Base-by-base conservation (phyloP, 2,797 vertebrate species). In the Pteronotus mesoamericanus region DNA sequence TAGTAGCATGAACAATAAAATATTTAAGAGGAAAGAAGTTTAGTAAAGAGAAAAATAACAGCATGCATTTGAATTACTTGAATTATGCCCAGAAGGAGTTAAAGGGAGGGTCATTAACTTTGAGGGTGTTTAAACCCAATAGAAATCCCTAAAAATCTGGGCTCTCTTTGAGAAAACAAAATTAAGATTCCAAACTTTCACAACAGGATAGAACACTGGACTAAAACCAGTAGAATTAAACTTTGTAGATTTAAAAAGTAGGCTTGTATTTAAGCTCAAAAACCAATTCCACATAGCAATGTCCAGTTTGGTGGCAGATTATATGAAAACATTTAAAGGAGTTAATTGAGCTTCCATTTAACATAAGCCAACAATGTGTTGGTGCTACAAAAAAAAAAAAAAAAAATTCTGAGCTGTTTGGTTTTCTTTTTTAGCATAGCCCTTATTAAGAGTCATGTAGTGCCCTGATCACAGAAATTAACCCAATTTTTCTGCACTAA, bases 171-270 rank as follows among this genome's bases (percentile, higher is more conserved):
- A 71, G 39, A 88, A 94, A 90, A 89, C 75, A 91, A 88, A 93
- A 92, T 92, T 91, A 93, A 94, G 88, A 95, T 94, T 92, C 68
- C 90, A 91, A 94, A 91, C 64, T 94, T 94, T 88, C 88, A 90
- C 79, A 92, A 90, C 22, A 64, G 53, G 95, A n/a, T 57, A 86
- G 46, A 91, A 79, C 71, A 83, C 46, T 95, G 78, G 34, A 82
- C 59, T 68, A 83, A 86, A 80, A 96, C 29, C 78, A 96, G 51
- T 92, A 89, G 94, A 92, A 91, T 72, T 79, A 92, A 95, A 84
- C 55, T 83, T 92, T 88, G 42, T 29, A 94, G 37, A 94, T 72
- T 86, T 95, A 89, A 94, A 80, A 91, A 48, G 69, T 94, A 96
- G 46, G 1, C 34, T 86, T 91, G 9, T 53, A 75, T 59, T 86